phyloP scores from a whole-genome alignment of 2,797 vertebrate species.

The Remorina albescens region DNA sequence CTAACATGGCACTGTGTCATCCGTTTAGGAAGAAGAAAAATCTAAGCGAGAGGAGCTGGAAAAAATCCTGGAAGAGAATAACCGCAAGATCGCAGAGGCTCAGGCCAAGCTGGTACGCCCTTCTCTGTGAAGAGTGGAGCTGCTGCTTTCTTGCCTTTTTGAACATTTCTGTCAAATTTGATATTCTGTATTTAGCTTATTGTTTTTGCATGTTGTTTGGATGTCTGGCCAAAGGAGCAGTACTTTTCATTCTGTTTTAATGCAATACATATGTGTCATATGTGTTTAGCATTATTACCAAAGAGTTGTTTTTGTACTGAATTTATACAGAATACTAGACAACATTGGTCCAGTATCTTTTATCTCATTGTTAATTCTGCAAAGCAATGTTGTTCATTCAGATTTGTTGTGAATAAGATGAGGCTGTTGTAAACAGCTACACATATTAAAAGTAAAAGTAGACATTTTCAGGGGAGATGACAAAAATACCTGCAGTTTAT shows the following conservation, averaged over 20 bases:
- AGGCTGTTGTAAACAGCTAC: background rate
- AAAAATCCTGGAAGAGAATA: conserved; percentile 99
- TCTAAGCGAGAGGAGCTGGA: conserved; percentile 98
- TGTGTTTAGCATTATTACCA: background rate
- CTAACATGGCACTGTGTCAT: conserved; percentile 94
- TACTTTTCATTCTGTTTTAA: background rate
- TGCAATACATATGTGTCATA: background rate
- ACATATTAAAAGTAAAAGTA: background rate
- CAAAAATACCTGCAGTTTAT: conserved; percentile 1
- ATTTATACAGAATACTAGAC: background rate
- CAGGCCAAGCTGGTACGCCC: conserved; percentile 96
- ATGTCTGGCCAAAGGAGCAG: background rate
- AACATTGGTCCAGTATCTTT: no score
- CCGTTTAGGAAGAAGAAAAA: conserved; percentile 99
- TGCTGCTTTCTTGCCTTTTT: background rate
- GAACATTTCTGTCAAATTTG: conserved; percentile 8
- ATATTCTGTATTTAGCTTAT: background rate
- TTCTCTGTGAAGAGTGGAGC: background rate
- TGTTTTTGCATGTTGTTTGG: background rate
- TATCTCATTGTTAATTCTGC: background rate
- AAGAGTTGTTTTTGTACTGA: background rate
- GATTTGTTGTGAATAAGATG: conserved; percentile 21
- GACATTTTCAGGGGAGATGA: background rate
- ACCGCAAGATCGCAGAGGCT: conserved; percentile 99
- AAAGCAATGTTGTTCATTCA: conserved; percentile 47